Evolutionary conservation across 2,797 vertebrate genomes (phyloP).

Genomic region (Nasua narica): DNA sequence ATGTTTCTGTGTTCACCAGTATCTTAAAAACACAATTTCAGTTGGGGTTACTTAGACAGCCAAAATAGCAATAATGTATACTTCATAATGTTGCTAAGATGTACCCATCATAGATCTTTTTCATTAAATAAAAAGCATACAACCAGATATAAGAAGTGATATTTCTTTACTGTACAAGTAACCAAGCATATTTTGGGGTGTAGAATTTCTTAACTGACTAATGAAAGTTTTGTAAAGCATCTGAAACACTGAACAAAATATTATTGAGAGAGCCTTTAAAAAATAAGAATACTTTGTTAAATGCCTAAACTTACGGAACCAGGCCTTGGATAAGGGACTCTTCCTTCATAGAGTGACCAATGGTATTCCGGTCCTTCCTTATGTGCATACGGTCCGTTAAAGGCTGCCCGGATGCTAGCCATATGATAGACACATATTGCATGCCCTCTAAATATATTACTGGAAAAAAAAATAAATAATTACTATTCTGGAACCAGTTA

Average conservation of each 20-base stretch:
- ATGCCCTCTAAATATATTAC: constrained; percentile 95
- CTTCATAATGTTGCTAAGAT: background rate
- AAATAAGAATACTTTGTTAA: background rate
- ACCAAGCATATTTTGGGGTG: background rate
- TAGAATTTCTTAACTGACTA: background rate
- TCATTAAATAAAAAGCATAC: background rate
- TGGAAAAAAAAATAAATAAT: constrained; percentile 61
- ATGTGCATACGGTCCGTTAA: constrained; percentile 95
- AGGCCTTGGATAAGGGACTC: constrained; percentile 95
- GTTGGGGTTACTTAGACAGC: background rate
- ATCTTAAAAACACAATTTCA: background rate
- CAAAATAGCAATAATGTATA: background rate
- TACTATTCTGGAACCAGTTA: background rate
- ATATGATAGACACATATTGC: constrained; percentile 96
- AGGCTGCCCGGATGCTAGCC: constrained; percentile 94
- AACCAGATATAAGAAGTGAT: background rate
- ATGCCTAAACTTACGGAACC: constrained; percentile 91
- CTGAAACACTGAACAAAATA: background rate
- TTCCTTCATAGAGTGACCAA: constrained; percentile 95
- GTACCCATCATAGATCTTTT: background rate
- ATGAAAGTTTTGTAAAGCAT: background rate
- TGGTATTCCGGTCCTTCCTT: constrained; percentile 95
- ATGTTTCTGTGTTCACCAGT: background rate
- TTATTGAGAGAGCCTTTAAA: background rate
- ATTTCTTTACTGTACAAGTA: background rate